Conservation (phyloP, 1,140 invertebrate species). For the Camponotus floridanus region DNA sequence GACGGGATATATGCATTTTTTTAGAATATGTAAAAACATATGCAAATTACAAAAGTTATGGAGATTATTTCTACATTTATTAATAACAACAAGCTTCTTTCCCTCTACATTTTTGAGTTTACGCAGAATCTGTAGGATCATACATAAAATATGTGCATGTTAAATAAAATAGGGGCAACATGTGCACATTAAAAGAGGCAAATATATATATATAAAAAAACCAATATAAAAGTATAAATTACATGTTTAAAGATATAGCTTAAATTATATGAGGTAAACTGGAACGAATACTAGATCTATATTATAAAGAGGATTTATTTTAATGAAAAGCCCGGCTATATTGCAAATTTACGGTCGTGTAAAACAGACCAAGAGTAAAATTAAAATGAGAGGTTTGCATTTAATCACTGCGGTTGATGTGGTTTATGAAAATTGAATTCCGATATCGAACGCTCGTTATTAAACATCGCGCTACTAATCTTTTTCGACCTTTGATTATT, state of each 20-base stretch:
- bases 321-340: slow-evolving; percentile 22
- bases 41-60: background rate
- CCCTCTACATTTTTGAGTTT: background rate
- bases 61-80: background rate
- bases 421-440: slow-evolving; percentile 40
- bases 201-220: slow-evolving; percentile 2
- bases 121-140: background rate
- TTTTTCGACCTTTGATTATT: background rate
- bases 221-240: slow-evolving; percentile 19
- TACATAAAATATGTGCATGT: no score
- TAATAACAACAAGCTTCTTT: background rate
- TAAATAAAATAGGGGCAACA: background rate
- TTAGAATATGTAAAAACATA: background rate
- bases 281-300: background rate
- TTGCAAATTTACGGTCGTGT: slow-evolving; percentile 35
- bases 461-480: background rate
- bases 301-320: slow-evolving; percentile 47
- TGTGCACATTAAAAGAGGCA: background rate
- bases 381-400: slow-evolving; percentile 41
- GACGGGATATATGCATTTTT: background rate
- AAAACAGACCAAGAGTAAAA: slow-evolving; percentile 25
- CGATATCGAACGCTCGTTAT: slow-evolving; percentile 18
- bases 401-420: background rate
- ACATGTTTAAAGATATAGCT: slow-evolving; percentile 29
- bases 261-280: slow-evolving; percentile 37